These are phyloP conservation scores for Heliocidaris tuberculata DNA, from an alignment of 35 echinoderm and acorn worm species.

Conservation along the genomic window DNA sequence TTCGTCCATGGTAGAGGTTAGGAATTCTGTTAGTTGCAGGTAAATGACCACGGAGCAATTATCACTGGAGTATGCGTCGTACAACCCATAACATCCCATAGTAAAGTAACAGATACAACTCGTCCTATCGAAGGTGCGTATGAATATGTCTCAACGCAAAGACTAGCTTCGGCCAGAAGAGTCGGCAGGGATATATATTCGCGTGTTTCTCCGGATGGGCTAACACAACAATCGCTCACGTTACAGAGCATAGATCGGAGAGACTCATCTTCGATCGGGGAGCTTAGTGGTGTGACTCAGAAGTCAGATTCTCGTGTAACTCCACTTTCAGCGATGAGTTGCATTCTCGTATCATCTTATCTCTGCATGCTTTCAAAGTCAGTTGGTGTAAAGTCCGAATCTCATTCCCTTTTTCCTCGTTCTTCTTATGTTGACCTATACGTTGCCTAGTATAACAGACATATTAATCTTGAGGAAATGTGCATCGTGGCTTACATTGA, in stretches of 20 bases:
- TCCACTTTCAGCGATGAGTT: not conserved
- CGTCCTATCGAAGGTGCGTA: not conserved
- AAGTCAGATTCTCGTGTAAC: not conserved
- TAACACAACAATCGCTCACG: not conserved
- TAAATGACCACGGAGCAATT: no score
- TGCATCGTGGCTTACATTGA: not conserved
- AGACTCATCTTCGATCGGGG: not conserved
- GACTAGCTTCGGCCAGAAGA: not conserved
- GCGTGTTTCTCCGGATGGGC: not conserved
- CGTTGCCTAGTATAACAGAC: not conserved
- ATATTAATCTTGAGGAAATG: not conserved
- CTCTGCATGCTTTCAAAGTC: not conserved
- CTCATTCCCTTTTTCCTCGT: not conserved
- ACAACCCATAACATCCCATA: no score
- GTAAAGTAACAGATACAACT: not conserved
- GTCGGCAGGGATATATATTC: not conserved
- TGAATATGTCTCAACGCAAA: not conserved
- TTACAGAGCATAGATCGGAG: not conserved
- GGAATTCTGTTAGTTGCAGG: no score
- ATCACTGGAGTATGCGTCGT: no score
- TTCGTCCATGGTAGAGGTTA: no score
- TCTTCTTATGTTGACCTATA: not conserved
- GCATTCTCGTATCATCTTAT: not conserved
- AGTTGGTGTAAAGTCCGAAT: not conserved
- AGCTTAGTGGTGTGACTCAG: not conserved